Base-by-base conservation (phyloP, 2,888 invertebrate species). In the Melanostoma scalare region DNA sequence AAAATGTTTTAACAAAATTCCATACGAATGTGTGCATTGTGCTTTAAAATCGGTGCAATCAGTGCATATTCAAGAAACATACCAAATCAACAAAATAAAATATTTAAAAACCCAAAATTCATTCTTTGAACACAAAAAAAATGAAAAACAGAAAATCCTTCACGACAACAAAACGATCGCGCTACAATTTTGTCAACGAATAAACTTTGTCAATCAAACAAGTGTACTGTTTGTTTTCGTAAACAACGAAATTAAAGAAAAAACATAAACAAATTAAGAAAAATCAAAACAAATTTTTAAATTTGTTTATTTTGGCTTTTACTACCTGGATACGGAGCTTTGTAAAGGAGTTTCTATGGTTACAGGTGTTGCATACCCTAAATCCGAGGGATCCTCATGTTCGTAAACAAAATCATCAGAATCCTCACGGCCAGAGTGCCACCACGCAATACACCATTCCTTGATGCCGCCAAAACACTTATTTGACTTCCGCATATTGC, bases 371-470 rank as follows among this genome's bases (percentile, higher is more conserved):
- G 94, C 95, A 91, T 94, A 95, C 85, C 95, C 95, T 87, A 94
- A 94, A 91, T 96, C 94, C 88, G 96, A 95, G 85, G 94, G 94
- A 89, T 95, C 95, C 89, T 97, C 97, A 85, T 94, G 94, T 40
- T 95, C 95, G 69, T 91, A 91, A 63, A 88, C 95, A 87, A 94
- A 95, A 85, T 95, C 96, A 87, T 95, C 95, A 85, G 95, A 93
- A 88, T 96, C 96, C 84, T 96, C 96, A 44, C 96, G 93, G 0
- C 96, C 96, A 9, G 96, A 96, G 90, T 96, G 96, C 96, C 96
- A 96, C 96, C 96, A 96, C 89, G 96, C 96, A 73, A 96, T 93
- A 90, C 96, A 96, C 96, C 96, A 96, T 85, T 94, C 94, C 84
- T 94, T 92, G 69, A 95, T 91, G 20, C 93, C 90, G 86, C 90